phyloP scores from a whole-genome alignment of 2,797 vertebrate species.

The Trachops cirrhosus region DNA sequence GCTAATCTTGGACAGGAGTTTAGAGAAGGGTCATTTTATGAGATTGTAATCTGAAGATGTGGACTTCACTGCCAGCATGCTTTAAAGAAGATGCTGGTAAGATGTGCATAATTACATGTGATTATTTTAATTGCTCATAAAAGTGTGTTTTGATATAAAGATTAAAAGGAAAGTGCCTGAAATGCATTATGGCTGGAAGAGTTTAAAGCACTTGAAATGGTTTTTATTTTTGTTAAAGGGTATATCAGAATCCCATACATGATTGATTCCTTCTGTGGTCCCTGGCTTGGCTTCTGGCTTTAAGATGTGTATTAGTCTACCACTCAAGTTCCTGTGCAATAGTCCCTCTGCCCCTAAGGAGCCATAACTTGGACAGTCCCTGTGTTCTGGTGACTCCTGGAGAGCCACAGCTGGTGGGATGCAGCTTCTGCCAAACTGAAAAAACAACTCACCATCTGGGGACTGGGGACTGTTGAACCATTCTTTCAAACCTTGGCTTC shows the following conservation, averaged over 20 bases:
- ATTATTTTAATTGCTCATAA: background rate
- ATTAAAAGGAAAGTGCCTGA: background rate
- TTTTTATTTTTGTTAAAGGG: background rate
- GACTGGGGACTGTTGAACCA: background rate
- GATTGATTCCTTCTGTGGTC: background rate
- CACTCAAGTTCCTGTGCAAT: background rate
- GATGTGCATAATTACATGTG: background rate
- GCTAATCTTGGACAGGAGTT: background rate
- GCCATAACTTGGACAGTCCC: background rate
- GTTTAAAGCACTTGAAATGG: background rate
- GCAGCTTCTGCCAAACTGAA: background rate
- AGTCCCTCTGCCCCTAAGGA: background rate
- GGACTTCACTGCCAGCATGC: background rate
- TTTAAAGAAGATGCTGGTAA: background rate
- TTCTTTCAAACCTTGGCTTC: background rate
- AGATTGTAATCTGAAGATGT: background rate
- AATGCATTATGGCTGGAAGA: background rate
- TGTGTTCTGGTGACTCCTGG: background rate
- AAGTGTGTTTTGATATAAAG: background rate
- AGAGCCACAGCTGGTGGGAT: background rate
- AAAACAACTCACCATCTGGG: background rate
- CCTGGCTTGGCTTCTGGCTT: background rate
- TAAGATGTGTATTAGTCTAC: no score
- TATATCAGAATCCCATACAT: background rate
- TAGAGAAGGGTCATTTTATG: background rate